phyloP scores from a whole-genome alignment of 2,113 vertebrate species.

The Calonectris borealis region DNA sequence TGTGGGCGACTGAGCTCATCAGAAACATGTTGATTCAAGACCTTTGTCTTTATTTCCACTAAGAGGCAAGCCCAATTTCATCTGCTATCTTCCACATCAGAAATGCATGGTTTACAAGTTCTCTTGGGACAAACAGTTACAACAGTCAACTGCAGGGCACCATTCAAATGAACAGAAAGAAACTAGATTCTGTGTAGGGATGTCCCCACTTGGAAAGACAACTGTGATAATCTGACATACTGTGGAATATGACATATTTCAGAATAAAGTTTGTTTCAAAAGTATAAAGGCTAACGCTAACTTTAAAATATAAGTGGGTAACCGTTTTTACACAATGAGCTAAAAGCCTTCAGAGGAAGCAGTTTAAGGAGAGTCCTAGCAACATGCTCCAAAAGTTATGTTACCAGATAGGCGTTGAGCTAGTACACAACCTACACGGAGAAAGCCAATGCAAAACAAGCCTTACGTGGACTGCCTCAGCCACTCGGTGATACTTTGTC shows the following conservation, averaged over 20 bases:
- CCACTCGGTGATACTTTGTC: constrained; percentile 84
- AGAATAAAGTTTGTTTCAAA: not conserved
- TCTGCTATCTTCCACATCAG: not conserved
- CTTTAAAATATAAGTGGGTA: not conserved
- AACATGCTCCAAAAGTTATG: not conserved
- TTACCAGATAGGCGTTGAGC: not conserved
- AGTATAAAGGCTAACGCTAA: not conserved
- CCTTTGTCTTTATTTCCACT: not conserved
- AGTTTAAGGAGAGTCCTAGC: not conserved
- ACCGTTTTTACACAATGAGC: not conserved
- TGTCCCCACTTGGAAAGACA: not conserved
- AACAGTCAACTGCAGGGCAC: not conserved
- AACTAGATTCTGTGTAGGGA: not conserved
- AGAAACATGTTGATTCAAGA: not conserved
- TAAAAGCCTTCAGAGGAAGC: not conserved
- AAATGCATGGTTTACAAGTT: not conserved
- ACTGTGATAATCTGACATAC: not conserved
- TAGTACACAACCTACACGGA: not conserved
- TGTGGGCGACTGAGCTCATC: not conserved
- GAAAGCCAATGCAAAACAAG: not conserved
- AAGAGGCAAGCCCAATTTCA: not conserved
- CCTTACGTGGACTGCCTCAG: constrained; percentile 88
- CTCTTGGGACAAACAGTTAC: not conserved
- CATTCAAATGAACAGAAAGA: not conserved
- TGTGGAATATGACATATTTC: not conserved